A percentile compares a stretch with the other conserved stretches of the same genome.
These are phyloP conservation scores for Trogon melanurus DNA, from an alignment of 2,113 vertebrate genomes.

Conservation along the genomic window DNA sequence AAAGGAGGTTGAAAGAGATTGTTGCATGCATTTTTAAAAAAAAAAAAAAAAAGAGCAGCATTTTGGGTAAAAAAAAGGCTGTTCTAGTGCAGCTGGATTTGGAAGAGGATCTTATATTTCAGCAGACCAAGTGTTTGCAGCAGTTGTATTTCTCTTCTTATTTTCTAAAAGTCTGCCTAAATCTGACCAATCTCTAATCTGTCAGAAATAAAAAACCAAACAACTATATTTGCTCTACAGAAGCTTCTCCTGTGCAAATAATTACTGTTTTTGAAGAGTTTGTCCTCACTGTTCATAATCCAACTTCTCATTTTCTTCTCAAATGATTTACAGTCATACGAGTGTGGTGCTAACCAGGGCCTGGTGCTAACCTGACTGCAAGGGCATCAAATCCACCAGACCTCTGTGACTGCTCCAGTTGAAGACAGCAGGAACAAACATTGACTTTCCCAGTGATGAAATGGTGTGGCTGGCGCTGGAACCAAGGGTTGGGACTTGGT, in stretches of 20 bases:
- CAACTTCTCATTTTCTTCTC: neutral
- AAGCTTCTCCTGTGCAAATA: neutral
- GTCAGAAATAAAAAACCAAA: neutral
- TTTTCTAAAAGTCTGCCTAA: neutral
- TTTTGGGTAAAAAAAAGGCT: neutral
- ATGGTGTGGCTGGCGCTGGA: neutral
- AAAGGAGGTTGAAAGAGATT: neutral
- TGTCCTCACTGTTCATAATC: rapidly evolving
- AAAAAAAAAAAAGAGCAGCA: neutral
- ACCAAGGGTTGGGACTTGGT: neutral
- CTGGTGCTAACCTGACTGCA: neutral
- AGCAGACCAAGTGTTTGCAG: neutral
- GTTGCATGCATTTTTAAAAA: neutral
- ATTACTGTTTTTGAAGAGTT: neutral
- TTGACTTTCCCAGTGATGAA: neutral
- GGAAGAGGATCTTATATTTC: neutral
- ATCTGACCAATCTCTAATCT: neutral
- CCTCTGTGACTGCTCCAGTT: rapidly evolving
- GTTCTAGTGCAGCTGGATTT: neutral
- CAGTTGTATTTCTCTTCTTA: neutral
- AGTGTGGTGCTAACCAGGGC: neutral
- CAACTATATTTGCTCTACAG: neutral
- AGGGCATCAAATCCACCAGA: neutral
- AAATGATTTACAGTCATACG: neutral
- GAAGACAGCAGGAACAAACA: neutral